Base-by-base conservation (phyloP, 1,140 invertebrate species). In the Drosophila persimilis region DNA sequence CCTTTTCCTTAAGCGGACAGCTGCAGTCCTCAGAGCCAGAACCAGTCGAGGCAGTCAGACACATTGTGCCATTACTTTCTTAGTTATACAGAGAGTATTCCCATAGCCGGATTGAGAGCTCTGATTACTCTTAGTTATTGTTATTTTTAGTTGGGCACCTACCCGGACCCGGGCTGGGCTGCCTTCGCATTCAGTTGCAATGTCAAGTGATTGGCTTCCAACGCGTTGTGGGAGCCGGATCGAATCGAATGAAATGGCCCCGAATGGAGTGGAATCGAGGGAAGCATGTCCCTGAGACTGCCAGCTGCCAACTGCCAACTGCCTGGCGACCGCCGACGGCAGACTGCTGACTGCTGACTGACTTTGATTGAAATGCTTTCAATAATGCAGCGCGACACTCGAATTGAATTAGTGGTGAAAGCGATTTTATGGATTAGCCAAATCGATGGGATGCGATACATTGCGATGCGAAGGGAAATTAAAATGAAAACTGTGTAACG, bases 141-240 rank as follows among this genome's bases (percentile, higher is more conserved):
- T 62, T 77, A 50, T 73, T 73, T 48, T 53, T 63, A 41, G 71
- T 43, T 24, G 45, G 6, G 35, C 35, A 26, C 24, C 24, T 26
- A 4, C 35, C 35, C 2, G 11, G 4, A 11, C 2, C 9, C 31
- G 35, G 35, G 11, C 35, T 11, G 41, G 20, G 50, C 62, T 45
- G 62, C 59, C 73, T 61, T 73, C 41, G 70, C 79, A 78, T 78
- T 83, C 74, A 61, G 75, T 83, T 78, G 74, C 73, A 79, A 84
- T 84, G 79, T 78, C 80, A 83, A 83, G 79, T 83, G 80, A 83
- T 79, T 83, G 79, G 80, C 77, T 79, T 61, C 46, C 39, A 47
- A 51, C 54, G 43, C 41, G 55, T 51, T 45, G 57, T 22, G 43
- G 46, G 39, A 31, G 61, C 31, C 31, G 35, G 11, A 4, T 39